These are phyloP conservation scores for Sinhomidia bicolor DNA, from an alignment of 2,888 invertebrate species.

Conservation along the genomic window DNA sequence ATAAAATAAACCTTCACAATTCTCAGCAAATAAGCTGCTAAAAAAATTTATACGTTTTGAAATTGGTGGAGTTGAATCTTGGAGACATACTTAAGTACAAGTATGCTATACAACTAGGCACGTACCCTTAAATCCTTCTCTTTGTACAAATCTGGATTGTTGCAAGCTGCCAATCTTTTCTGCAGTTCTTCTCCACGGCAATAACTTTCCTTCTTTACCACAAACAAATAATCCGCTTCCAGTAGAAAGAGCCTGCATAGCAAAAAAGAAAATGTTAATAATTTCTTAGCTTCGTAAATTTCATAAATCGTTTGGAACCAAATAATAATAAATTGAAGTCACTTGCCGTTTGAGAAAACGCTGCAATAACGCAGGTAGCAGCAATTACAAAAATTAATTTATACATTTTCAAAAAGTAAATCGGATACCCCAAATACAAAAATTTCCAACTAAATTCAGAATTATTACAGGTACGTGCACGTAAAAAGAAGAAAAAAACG, in stretches of 20 bases:
- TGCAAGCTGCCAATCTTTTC: conserved; percentile 58
- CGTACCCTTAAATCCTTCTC: conserved; percentile 64
- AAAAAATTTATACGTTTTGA: too few species aligned
- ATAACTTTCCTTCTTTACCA: conserved; percentile 52
- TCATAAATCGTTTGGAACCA: not conserved
- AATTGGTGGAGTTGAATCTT: too few species aligned
- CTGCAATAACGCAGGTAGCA: not conserved
- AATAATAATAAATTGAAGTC: not conserved
- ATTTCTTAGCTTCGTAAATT: not conserved
- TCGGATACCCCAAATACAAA: not conserved
- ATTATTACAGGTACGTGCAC: conserved; percentile 6
- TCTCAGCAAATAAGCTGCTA: too few species aligned
- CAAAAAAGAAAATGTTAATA: not conserved
- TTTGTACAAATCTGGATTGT: conserved; percentile 36
- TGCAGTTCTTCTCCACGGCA: conserved; percentile 48
- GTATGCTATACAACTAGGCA: not conserved
- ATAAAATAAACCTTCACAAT: too few species aligned
- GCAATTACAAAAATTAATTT: conserved; percentile 7
- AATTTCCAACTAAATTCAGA: not conserved
- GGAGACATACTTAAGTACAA: too few species aligned
- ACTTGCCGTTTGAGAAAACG: conserved; percentile 49
- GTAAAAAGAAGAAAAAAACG: too few species aligned
- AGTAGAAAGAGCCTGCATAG: not conserved
- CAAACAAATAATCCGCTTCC: conserved; percentile 64
- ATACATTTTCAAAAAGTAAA: conserved; percentile 38